Conservation (phyloP, 2,888 invertebrate species). For the Hybos culiciformis region DNA sequence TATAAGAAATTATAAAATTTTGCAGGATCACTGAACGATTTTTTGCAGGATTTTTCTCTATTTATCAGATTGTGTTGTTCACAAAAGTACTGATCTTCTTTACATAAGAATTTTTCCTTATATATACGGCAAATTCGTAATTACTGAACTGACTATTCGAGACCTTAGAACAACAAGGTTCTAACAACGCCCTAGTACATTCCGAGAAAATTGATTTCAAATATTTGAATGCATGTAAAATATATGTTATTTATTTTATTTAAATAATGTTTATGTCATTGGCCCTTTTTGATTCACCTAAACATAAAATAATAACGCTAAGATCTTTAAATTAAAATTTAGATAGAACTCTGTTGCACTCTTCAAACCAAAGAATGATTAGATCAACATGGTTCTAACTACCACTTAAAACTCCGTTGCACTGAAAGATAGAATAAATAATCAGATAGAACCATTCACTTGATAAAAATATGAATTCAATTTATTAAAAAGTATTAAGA, state of each 20-base stretch:
- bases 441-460: not conserved
- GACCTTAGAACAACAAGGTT: not conserved
- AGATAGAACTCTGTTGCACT: not conserved
- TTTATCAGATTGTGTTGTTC: too few species aligned
- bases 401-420: not conserved
- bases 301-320: not conserved
- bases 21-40: too few species aligned
- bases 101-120: too few species aligned
- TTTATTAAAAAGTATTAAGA: not conserved
- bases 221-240: not conserved
- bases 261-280: not conserved
- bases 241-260: not conserved
- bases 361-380: not conserved
- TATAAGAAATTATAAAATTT: too few species aligned
- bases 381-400: not conserved
- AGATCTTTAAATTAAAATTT: not conserved
- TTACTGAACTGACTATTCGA: too few species aligned
- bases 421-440: not conserved
- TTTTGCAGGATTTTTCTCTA: too few species aligned
- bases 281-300: not conserved
- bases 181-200: not conserved
- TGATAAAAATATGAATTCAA: not conserved
- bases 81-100: too few species aligned
- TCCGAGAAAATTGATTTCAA: not conserved
- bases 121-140: too few species aligned